These are phyloP conservation scores for Pogonocichla stellata DNA, from an alignment of 2,113 vertebrate species.

Conservation along the genomic window DNA sequence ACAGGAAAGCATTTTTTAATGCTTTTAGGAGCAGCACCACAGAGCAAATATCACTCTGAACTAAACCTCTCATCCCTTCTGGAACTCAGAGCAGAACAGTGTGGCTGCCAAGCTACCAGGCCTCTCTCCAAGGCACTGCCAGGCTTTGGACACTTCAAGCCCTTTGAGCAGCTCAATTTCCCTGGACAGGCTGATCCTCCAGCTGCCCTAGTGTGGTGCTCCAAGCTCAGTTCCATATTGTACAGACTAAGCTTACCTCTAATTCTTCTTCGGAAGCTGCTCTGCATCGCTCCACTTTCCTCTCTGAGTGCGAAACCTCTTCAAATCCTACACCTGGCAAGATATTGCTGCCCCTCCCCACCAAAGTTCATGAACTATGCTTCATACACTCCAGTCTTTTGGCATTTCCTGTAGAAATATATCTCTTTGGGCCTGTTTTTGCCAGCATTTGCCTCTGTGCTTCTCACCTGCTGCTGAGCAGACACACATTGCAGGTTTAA, in stretches of 20 bases:
- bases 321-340: not conserved
- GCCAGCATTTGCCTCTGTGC: not conserved
- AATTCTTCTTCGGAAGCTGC: not conserved
- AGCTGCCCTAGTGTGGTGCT: not conserved
- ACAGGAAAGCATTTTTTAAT: not conserved
- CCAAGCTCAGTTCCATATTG: not conserved
- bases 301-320: not conserved
- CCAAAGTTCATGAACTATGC: not conserved
- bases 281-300: not conserved
- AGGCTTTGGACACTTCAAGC: not conserved
- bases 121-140: not conserved
- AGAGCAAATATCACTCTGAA: not conserved
- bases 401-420: not conserved
- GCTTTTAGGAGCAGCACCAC: not conserved
- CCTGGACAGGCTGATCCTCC: not conserved
- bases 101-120: not conserved
- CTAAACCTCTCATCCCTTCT: not conserved
- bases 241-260: not conserved
- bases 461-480: not conserved
- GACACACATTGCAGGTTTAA: not conserved
- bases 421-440: not conserved
- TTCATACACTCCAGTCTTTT: not conserved
- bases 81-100: not conserved
- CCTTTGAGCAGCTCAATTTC: not conserved
- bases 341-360: not conserved